Base-by-base conservation (phyloP, 1,140 invertebrate species). In the Aphidius ervi region DNA sequence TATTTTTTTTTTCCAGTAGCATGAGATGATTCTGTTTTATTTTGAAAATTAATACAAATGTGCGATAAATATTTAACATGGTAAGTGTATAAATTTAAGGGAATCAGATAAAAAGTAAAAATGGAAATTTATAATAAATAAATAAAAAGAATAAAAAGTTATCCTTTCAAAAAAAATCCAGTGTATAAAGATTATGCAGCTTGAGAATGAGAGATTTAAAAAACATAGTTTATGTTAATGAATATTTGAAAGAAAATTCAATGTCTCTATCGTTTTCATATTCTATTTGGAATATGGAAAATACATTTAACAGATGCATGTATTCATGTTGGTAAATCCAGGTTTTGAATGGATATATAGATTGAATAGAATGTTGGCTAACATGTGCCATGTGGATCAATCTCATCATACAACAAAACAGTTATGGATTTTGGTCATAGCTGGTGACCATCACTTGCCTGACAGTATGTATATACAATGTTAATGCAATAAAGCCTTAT, bases 281-380 rank as follows among this genome's bases (percentile, higher is more conserved):
- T 42, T 10, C 46, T 23, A 9, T 20, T 58, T 45, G 47, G 68
- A 53, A 69, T 68, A 62, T 59, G 46, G 58, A 7, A 16, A 16
- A 16, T 16, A 16, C 16, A 16, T 16, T 16, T 16, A 16, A 42
- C 63, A 67, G 63, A 70, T 70, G 66, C 69, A 70, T 70, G 68
- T 69, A 70, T 70, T 69, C 69, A 69, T 69, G 57, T 52, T 46
- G 42, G 52, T 66, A 66, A 65, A 56, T 61, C 57, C 16, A 4
- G 31, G 7, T 23, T 45, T 58, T 65, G 23, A 16, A 16, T 16
- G 16, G 16, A 16, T 16, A 16, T 16, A 16, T 16, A 16, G 16
- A 16, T 16, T 16, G 16, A 31, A 31, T 31, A 31, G 23, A 31
- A 31, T 31, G 23, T 31, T 31, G 4, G 23, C 23, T 31, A 31